Evolutionary conservation across 1,140 invertebrate species (phyloP).

Genomic region (Zaprionus vittiger): DNA sequence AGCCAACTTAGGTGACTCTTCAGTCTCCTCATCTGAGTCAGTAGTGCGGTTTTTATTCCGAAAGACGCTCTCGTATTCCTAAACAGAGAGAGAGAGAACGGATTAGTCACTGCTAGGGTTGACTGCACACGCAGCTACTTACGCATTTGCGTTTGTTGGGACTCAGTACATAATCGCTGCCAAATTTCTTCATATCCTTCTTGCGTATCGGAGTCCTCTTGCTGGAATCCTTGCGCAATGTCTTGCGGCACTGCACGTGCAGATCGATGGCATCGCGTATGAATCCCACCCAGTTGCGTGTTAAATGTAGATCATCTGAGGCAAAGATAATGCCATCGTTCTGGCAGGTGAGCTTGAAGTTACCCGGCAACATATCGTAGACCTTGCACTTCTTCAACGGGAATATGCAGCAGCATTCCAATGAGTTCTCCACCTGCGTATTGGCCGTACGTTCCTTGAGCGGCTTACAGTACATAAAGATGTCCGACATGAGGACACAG

Average conservation of each 20-base stretch:
- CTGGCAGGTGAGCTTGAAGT: slow-evolving; percentile 87
- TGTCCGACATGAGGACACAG: slow-evolving; percentile 86
- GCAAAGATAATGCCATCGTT: slow-evolving; percentile 86
- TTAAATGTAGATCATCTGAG: slow-evolving; percentile 85
- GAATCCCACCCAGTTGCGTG: slow-evolving; percentile 86
- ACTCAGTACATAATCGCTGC: slow-evolving; percentile 76
- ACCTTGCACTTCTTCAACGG: slow-evolving; percentile 88
- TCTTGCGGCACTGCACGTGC: slow-evolving; percentile 86
- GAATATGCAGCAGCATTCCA: slow-evolving; percentile 87
- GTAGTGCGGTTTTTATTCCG: slow-evolving; percentile 63
- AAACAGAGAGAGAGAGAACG: slow-evolving; percentile 14
- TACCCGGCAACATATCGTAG: slow-evolving; percentile 85
- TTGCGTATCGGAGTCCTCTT: slow-evolving; percentile 86
- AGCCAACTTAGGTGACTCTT: slow-evolving; percentile 18
- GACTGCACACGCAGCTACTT: slow-evolving; percentile 46
- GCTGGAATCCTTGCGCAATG: slow-evolving; percentile 87
- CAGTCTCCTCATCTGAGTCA: slow-evolving; percentile 71
- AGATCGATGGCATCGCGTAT: slow-evolving; percentile 86
- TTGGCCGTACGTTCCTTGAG: slow-evolving; percentile 77
- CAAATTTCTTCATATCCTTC: slow-evolving; percentile 85
- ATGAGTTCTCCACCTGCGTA: slow-evolving; percentile 84
- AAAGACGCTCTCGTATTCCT: slow-evolving; percentile 67
- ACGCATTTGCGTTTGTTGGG: slow-evolving; percentile 80
- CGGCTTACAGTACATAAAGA: slow-evolving; percentile 86
- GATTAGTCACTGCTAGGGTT: background rate